These are phyloP conservation scores for Chromoteleia sp. DNA, from an alignment of 2,888 invertebrate genomes.

Conservation along the genomic window DNA sequence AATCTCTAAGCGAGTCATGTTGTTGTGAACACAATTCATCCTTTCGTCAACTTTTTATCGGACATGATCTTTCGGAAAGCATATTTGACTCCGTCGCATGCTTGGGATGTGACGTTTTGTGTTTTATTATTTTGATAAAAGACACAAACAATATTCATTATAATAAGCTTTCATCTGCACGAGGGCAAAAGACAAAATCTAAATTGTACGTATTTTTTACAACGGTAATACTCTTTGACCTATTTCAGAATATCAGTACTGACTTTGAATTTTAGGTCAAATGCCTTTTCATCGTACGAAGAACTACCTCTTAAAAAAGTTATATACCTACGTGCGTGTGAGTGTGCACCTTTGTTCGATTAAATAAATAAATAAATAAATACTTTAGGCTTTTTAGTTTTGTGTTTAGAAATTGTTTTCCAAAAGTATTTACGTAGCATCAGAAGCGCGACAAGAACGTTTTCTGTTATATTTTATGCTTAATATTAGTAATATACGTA, in stretches of 20 bases:
- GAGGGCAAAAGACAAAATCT: constrained; percentile 8
- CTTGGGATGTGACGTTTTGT: background rate
- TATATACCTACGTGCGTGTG: constrained; percentile 23
- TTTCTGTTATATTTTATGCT: constrained; percentile 17
- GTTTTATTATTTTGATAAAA: background rate
- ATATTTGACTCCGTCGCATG: constrained; percentile 1
- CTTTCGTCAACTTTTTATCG: constrained; percentile 16
- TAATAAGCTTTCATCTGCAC: background rate
- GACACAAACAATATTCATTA: constrained; percentile 1
- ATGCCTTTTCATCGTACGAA: constrained; percentile 48
- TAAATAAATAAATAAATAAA: constrained; percentile 56
- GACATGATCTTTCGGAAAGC: constrained; percentile 19
- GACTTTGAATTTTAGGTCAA: constrained; percentile 17
- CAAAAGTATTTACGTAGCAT: constrained; percentile 24
- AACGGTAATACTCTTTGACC: constrained; percentile 27
- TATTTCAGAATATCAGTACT: constrained; percentile 9
- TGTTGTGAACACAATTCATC: constrained; percentile 74
- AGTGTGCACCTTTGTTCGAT: constrained; percentile 23
- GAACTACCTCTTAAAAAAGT: constrained; percentile 41
- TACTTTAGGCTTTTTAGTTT: constrained; percentile 10
- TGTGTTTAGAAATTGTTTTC: constrained; percentile 16
- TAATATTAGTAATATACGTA: constrained; percentile 35
- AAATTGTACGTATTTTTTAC: constrained; percentile 22
- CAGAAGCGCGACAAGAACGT: constrained; percentile 35
- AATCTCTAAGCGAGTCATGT: constrained; percentile 72